These are phyloP conservation scores for Ceratosolen fusciceps DNA, from an alignment of 1,140 invertebrate genomes.

Conservation along the genomic window DNA sequence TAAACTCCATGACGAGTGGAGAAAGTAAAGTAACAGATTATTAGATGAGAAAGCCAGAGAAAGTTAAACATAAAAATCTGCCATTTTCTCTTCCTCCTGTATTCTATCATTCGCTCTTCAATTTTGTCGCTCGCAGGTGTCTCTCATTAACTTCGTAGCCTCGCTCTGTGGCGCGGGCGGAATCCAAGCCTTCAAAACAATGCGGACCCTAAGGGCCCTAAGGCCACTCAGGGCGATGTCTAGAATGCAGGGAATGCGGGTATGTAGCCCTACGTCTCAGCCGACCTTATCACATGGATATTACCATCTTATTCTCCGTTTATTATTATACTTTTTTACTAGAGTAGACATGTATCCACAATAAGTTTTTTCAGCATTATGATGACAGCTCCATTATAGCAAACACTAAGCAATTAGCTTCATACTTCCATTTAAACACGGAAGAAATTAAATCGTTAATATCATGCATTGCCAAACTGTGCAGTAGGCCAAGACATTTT, in stretches of 20 bases:
- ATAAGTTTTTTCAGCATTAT: not conserved
- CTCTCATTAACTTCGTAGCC: constrained; percentile 97
- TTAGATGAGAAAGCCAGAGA: not conserved
- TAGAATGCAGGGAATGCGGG: constrained; percentile 98
- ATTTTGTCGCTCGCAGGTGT: constrained; percentile 83
- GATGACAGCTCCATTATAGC: not conserved
- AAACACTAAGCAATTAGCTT: not conserved
- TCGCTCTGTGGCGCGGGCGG: constrained; percentile 92
- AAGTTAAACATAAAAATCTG: constrained; percentile 14
- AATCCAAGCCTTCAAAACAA: constrained; percentile 98
- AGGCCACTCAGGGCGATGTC: constrained; percentile 95
- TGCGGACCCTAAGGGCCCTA: constrained; percentile 95
- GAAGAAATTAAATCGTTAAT: constrained; percentile 32
- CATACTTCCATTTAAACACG: constrained; percentile 3
- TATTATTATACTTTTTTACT: constrained; percentile 23
- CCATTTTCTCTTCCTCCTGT: constrained; percentile 54
- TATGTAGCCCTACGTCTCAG: constrained; percentile 79
- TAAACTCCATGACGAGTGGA: not conserved
- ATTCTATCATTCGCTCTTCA: constrained; percentile 68
- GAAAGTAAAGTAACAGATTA: not conserved
- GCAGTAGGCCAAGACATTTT: too few species aligned
- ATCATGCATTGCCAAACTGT: not conserved
- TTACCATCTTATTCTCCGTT: constrained; percentile 22
- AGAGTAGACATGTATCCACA: not conserved
- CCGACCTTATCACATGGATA: constrained; percentile 57